Conservation (phyloP, 1,140 invertebrate genomes). For the Heliconius hewitsoni region DNA sequence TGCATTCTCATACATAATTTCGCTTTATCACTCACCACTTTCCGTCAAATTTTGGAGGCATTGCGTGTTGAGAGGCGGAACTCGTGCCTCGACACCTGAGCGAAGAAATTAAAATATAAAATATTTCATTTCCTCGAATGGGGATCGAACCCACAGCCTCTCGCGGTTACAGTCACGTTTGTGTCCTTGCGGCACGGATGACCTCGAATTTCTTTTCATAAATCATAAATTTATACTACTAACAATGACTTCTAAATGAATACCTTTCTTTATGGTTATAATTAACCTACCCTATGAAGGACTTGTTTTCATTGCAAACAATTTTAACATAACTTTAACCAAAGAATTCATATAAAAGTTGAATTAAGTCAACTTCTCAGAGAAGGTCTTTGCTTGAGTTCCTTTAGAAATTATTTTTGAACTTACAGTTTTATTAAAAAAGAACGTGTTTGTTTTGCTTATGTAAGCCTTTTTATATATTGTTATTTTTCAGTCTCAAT, state of each 20-base stretch:
- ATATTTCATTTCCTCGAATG: no score
- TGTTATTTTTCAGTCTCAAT: background rate
- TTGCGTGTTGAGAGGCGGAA: no score
- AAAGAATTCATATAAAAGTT: conserved; percentile 22
- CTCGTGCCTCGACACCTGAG: no score
- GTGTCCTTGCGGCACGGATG: no score
- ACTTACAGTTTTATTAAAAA: background rate
- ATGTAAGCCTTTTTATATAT: background rate
- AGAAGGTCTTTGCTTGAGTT: background rate
- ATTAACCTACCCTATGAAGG: background rate
- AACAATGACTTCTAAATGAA: background rate
- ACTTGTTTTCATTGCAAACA: background rate
- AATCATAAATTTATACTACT: no score
- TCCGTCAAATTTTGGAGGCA: no score
- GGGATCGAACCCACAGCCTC: no score
- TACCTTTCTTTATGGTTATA: background rate
- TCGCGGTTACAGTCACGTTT: no score
- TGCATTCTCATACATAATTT: no score
- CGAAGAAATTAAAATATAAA: no score
- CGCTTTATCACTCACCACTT: no score
- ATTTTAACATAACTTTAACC: background rate
- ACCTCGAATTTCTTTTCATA: no score
- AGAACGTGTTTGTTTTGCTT: background rate
- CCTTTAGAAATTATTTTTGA: background rate
- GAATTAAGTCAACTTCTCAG: background rate